These are phyloP conservation scores for Tortrix viridana DNA, from an alignment of 2,888 invertebrate species.

Conservation along the genomic window DNA sequence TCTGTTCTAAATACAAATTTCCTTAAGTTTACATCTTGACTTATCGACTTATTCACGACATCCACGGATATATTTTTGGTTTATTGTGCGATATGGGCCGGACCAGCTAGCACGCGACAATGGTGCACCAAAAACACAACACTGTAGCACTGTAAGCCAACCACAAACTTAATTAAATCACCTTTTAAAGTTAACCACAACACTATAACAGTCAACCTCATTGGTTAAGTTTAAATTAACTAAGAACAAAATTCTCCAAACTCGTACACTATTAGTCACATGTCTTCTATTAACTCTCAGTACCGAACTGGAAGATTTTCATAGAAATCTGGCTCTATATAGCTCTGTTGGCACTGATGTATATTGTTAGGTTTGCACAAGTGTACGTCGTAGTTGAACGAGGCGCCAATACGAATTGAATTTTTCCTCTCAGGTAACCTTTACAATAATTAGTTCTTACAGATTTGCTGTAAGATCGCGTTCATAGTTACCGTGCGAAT, in stretches of 20 bases:
- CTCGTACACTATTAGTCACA: slow-evolving; percentile 51
- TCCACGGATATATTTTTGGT: too few species aligned
- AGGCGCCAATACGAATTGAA: slow-evolving; percentile 23
- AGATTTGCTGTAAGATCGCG: too few species aligned
- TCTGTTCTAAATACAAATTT: too few species aligned
- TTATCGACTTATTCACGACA: too few species aligned
- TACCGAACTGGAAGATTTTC: too few species aligned
- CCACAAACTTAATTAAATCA: not conserved
- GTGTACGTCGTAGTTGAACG: slow-evolving; percentile 51
- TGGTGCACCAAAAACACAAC: too few species aligned
- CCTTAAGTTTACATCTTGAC: too few species aligned
- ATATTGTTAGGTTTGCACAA: slow-evolving; percentile 56
- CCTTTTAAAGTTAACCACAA: slow-evolving; percentile 35
- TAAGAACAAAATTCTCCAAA: slow-evolving; percentile 43
- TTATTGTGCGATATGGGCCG: too few species aligned
- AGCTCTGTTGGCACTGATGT: too few species aligned
- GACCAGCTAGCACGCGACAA: too few species aligned
- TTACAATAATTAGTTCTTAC: not conserved
- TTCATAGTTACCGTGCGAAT: too few species aligned
- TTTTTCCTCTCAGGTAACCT: not conserved
- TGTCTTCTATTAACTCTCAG: slow-evolving; percentile 35
- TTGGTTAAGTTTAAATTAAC: slow-evolving; percentile 40
- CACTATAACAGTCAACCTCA: slow-evolving; percentile 42
- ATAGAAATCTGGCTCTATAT: too few species aligned
- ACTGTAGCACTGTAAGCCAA: not conserved